A percentile compares a stretch with the other conserved stretches of the same genome.
Evolutionary conservation across 37 sponge, comb jelly and placozoan species (phyloP).

Genomic region (Diacarnus erythraeanus): DNA sequence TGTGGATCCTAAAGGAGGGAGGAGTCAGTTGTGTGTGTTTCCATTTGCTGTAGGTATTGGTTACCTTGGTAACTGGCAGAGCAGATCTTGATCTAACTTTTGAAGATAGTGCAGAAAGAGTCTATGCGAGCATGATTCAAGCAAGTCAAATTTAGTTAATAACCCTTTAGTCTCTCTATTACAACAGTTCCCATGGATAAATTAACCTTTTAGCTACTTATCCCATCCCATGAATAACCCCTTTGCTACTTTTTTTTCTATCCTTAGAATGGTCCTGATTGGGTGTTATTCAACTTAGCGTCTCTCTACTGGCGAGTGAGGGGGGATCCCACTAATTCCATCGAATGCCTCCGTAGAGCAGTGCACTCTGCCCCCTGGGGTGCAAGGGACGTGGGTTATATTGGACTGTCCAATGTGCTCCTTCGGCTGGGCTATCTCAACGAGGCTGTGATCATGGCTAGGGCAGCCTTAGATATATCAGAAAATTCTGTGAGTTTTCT

Average conservation of each 20-base stretch:
- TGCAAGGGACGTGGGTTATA: conserved; percentile 58
- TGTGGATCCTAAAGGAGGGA: not conserved
- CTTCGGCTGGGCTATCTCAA: conserved; percentile 51
- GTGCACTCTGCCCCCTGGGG: conserved; percentile 60
- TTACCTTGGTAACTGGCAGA: conserved; percentile 1
- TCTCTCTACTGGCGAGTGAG: conserved; percentile 82
- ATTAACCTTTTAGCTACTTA: not conserved
- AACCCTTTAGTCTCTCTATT: not conserved
- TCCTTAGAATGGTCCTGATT: conserved; percentile 58
- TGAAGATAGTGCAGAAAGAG: conserved; percentile 44
- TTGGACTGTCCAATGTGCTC: conserved; percentile 78
- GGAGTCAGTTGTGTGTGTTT: not conserved
- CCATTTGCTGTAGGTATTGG: conserved; percentile 20
- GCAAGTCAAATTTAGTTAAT: conserved; percentile 18
- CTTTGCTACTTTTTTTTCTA: not conserved
- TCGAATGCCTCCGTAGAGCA: conserved; percentile 83
- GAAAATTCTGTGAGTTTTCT: conserved; percentile 59
- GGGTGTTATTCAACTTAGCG: conserved; percentile 78
- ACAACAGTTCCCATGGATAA: no score
- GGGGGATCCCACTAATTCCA: conserved; percentile 59
- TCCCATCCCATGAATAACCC: not conserved
- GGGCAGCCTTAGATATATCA: conserved; percentile 70
- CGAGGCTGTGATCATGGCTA: conserved; percentile 72
- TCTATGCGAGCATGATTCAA: conserved; percentile 52
- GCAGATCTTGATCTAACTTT: conserved; percentile 6